phyloP scores from a whole-genome alignment of 2,888 invertebrate species.

The Orchesella flavescens region DNA sequence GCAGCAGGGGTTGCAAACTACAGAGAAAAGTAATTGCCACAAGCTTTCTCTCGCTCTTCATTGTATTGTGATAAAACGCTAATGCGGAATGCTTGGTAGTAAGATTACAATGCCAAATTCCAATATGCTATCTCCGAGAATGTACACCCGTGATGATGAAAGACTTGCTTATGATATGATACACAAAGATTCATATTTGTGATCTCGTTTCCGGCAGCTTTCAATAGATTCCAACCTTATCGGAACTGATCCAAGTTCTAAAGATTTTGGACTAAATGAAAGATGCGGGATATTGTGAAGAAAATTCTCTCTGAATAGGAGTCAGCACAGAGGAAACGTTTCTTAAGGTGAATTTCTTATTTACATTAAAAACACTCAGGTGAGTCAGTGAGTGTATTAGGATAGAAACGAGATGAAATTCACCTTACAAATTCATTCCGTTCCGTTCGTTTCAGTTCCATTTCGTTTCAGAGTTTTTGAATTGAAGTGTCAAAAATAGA shows the following conservation, averaged over 20 bases:
- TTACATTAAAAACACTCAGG: no score
- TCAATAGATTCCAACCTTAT: constrained; percentile 9
- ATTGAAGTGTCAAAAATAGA: no score
- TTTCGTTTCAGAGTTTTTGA: no score
- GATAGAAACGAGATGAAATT: no score
- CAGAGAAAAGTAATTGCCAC: constrained; percentile 29
- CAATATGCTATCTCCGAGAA: constrained; percentile 2
- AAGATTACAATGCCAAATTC: constrained; percentile 9
- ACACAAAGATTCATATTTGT: constrained; percentile 10
- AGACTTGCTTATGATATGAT: not conserved
- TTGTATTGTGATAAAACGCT: constrained; percentile 29
- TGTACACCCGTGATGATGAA: not conserved
- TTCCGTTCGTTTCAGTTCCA: no score
- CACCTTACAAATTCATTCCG: no score
- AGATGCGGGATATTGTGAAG: no score
- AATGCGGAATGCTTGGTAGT: not conserved
- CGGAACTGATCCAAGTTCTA: not conserved
- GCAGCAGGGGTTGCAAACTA: constrained; percentile 23
- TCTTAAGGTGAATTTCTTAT: no score
- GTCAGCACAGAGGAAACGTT: no score
- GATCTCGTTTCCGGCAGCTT: not conserved
- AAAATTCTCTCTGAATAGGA: no score
- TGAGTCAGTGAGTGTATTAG: no score
- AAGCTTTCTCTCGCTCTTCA: constrained; percentile 8
- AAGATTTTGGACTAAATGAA: no score